These are phyloP conservation scores for Sycobia sp. DNA, from an alignment of 1,140 invertebrate species.

Conservation along the genomic window DNA sequence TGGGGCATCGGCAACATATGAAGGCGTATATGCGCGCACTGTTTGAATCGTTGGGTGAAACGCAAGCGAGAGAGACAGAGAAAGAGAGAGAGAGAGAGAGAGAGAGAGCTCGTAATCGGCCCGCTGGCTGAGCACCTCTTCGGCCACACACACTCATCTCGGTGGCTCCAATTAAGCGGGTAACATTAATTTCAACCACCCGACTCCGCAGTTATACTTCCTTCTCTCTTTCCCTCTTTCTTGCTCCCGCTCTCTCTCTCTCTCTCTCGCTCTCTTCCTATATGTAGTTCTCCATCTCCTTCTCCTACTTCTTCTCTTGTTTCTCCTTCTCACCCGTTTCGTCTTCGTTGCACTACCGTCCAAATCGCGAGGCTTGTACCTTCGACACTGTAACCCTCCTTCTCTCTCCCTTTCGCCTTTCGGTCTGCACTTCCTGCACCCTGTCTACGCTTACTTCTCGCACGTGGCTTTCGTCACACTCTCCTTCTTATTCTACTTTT, in stretches of 20 bases:
- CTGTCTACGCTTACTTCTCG: conserved; percentile 29
- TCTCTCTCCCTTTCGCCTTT: conserved; percentile 6
- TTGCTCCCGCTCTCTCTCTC: conserved; percentile 17
- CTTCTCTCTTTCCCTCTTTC: conserved; percentile 33
- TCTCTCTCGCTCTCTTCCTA: conserved; percentile 4
- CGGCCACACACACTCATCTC: conserved; percentile 58
- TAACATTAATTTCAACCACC: conserved; percentile 62
- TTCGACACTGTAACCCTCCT: conserved; percentile 8
- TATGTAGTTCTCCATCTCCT: conserved; percentile 3
- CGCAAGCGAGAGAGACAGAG: too few relatives aligned
- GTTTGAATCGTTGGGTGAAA: too few relatives aligned
- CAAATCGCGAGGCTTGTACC: not conserved
- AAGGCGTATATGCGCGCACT: too few relatives aligned
- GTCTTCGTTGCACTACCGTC: conserved; percentile 10
- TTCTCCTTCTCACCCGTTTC: conserved; percentile 15
- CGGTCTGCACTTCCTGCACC: conserved; percentile 33
- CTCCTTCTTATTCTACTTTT: conserved; percentile 25
- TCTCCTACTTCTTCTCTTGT: too few relatives aligned
- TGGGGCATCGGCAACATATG: too few relatives aligned
- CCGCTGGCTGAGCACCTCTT: conserved; percentile 54
- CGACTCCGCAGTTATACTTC: conserved; percentile 44
- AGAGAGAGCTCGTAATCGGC: too few relatives aligned
- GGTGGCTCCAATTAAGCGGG: conserved; percentile 61
- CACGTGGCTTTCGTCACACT: conserved; percentile 19
- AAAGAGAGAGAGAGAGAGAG: too few relatives aligned